These are phyloP conservation scores for silkworm (Bombyx mori) DNA, from an alignment of 1,140 invertebrate genomes.

Conservation along the genomic window ASM3026992v2 NC_085114.1:12294501-12295000, in stretches of 20 bases:
- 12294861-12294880: no score
- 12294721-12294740: constrained; percentile 8
- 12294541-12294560: constrained; percentile 1
- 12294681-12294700: constrained; percentile 63
- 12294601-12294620: constrained; percentile 54
- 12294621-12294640: constrained; percentile 64
- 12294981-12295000: no score
- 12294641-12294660: constrained; percentile 54
- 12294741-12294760: no score
- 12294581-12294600: constrained; percentile 48
- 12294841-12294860: no score
- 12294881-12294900: no score
- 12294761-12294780: no score
- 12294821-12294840: no score
- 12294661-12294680: constrained; percentile 49
- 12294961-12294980: no score
- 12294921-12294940: no score
- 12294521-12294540: constrained; percentile 3
- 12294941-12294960: no score
- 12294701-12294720: constrained; percentile 32
- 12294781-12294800: background rate
- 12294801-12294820: no score
- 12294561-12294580: constrained; percentile 4
- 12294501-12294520: constrained; percentile 4
- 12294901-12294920: no score